Percentiles rank a stretch among this genome's conserved stretches.
These are phyloP conservation scores for Phoebastria nigripes DNA, from an alignment of 2,797 vertebrate species.

Conservation along the genomic window DNA sequence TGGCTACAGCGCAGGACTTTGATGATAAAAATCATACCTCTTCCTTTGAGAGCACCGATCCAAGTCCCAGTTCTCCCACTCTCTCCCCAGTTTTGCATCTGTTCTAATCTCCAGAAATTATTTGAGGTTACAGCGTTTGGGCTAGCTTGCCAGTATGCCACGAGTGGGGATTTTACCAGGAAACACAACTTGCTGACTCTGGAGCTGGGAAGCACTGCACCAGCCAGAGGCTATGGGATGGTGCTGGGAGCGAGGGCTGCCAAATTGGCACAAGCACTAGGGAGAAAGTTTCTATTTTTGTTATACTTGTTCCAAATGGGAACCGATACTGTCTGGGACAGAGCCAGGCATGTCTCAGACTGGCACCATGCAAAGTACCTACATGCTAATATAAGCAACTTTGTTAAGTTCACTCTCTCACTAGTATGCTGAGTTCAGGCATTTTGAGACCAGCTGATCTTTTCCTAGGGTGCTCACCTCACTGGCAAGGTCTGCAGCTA, in stretches of 20 bases:
- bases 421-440: background rate
- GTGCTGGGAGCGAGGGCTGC: background rate
- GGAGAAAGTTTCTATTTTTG: conserved; percentile 46
- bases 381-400: background rate
- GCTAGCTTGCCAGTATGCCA: background rate
- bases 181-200: background rate
- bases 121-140: background rate
- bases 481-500: background rate
- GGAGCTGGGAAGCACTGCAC: background rate
- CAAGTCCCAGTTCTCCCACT: background rate
- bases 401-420: background rate
- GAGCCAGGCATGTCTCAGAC: conserved; percentile 31
- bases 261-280: background rate
- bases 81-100: background rate
- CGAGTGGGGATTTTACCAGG: background rate
- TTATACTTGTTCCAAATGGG: conserved; percentile 9
- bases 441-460: background rate
- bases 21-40: background rate
- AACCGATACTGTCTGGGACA: conserved; percentile 27
- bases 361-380: background rate
- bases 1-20: fast-evolving
- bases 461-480: background rate
- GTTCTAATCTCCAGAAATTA: background rate
- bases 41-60: background rate
- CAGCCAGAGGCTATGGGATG: conserved; percentile 7